Percentiles rank a stretch among this genome's conserved stretches.
Conservation (phyloP, 2,888 invertebrate genomes). For the Orchesella flavescens region DNA sequence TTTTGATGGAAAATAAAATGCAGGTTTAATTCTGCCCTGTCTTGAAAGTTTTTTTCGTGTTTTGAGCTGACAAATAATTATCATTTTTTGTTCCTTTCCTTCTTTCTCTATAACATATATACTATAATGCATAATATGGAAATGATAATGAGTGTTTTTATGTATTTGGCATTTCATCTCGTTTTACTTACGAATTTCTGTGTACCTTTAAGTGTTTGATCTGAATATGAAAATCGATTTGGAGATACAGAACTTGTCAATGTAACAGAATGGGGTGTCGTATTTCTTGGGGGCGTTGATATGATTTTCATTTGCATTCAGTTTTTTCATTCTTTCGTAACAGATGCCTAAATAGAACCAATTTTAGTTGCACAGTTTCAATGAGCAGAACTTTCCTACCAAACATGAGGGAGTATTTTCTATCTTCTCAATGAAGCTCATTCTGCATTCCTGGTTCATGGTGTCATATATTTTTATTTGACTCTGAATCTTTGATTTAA, state of each 20-base stretch:
- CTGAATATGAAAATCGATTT: no score
- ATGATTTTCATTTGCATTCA: background rate
- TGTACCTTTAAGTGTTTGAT: no score
- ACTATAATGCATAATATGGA: no score
- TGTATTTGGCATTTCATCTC: no score
- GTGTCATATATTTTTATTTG: background rate
- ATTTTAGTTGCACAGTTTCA: conserved; percentile 8
- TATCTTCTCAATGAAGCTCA: background rate
- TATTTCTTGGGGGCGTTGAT: conserved; percentile 40
- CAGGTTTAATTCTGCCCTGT: no score
- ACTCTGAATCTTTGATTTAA: background rate
- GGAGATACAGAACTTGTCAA: no score
- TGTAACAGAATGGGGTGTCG: background rate
- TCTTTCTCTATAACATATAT: no score
- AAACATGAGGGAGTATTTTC: conserved; percentile 31
- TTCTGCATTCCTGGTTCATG: background rate
- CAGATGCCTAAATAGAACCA: background rate
- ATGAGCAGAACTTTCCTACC: background rate
- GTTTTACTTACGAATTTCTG: no score
- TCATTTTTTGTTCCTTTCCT: no score
- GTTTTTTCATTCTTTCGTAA: conserved; percentile 14
- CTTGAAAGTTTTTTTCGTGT: no score
- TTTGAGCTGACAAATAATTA: no score
- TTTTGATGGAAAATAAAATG: background rate
- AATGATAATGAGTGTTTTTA: no score